Conservation (phyloP, 2,888 invertebrate species). For the Hanleya hanleyi region DNA sequence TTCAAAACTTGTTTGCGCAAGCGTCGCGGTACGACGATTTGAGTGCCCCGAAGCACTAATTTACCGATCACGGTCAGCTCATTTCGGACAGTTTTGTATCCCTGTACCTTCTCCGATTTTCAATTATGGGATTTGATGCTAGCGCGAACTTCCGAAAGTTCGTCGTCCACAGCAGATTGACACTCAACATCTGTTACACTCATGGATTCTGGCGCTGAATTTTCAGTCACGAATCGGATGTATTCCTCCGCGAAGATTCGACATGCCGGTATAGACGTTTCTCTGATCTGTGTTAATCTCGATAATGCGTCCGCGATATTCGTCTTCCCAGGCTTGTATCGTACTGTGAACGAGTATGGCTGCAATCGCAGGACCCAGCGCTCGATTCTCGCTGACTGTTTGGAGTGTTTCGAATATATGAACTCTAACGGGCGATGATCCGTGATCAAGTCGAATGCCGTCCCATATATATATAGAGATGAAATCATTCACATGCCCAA, state of each 20-base stretch:
- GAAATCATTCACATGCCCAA: neutral
- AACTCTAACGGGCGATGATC: too few species aligned
- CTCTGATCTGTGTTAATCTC: neutral
- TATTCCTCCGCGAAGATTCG: neutral
- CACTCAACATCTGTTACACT: neutral
- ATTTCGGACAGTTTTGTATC: neutral
- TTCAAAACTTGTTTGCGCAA: slow-evolving; percentile 3
- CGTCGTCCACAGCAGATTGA: neutral
- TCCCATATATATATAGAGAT: neutral
- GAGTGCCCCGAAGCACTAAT: slow-evolving; percentile 12
- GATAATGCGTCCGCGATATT: neutral
- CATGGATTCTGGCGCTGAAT: neutral
- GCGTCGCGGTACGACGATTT: slow-evolving; percentile 11
- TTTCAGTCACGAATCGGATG: neutral
- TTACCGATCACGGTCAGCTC: slow-evolving; percentile 14
- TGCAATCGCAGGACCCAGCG: neutral
- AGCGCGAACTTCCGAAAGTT: neutral
- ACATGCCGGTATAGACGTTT: neutral
- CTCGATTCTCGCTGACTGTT: neutral
- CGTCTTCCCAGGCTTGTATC: too few species aligned
- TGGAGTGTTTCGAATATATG: neutral
- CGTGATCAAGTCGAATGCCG: neutral
- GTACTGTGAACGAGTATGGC: neutral
- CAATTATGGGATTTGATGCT: neutral
- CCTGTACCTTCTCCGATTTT: neutral